Evolutionary conservation across 2,888 invertebrate species (phyloP), one percentile per base, ranked within the genome.

Genomic region (Drosophila multiciliata): DNA sequence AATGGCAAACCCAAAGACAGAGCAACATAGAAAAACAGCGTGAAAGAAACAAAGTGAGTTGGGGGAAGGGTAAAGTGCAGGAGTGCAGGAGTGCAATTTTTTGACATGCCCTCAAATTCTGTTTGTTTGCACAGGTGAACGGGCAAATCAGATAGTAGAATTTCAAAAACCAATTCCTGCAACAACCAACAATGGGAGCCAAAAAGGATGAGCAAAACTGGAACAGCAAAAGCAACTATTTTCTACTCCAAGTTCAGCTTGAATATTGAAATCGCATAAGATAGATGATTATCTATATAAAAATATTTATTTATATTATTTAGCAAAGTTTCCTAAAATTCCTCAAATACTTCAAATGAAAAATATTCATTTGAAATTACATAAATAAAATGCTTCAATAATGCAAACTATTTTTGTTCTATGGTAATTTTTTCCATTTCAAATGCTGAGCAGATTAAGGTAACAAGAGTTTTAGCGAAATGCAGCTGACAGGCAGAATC

Each of bases 71-170:
- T n/a, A 53, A 49, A 49, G 9, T 57, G 52, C 57, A 40, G 45
- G 33, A 49, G 61, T 75, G 64, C 23, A 23, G n/a, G n/a, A n/a
- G n/a, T n/a, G n/a, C n/a, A 23, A 1, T 4, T 4, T 7, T 20
- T 8, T 70, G 70, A 70, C 70, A 75, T 70, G 61, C 58, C 70
- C 70, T 35, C 40, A 59, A 73, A 62, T 29, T 48, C 40, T 58
- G 50, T 26, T 64, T 71, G 72, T 72, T 71, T 70, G 71, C 70
- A 50, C 38, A 62, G 55, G 53, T 71, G 72, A 72, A 49, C 49
- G 40, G 62, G 35, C 45, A 78, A 74, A 78, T 69, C 65, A 42
- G 78, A 73, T 73, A 78, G 64, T 63, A 49, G 42, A 62, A 66
- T 80, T 70, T 70, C 60, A 53, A 15, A 23, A 42, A 52, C 45